Conservation (phyloP, 2,888 invertebrate species). For the Acronicta psi region DNA sequence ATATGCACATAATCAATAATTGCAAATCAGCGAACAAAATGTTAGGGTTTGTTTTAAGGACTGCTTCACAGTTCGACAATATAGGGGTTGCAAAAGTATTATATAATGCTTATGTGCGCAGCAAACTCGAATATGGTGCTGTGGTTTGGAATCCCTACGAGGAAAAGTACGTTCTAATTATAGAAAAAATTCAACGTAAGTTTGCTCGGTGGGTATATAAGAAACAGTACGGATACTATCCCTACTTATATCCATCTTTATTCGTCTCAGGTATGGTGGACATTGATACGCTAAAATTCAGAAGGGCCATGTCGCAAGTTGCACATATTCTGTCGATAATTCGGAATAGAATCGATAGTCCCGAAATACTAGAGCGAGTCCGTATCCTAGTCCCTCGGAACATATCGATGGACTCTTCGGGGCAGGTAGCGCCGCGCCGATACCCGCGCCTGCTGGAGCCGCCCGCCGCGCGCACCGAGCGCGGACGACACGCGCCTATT, state of each 20-base stretch:
- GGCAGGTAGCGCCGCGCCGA: conserved; percentile 5
- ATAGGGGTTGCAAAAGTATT: conserved; percentile 3
- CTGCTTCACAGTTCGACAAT: conserved; percentile 6
- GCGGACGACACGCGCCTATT: conserved; percentile 8
- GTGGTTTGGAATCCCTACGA: neutral
- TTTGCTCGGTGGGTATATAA: conserved; percentile 3
- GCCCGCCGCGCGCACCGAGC: conserved; percentile 5
- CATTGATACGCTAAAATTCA: conserved; percentile 6
- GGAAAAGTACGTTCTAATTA: neutral
- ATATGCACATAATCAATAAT: conserved; percentile 5
- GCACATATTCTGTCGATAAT: conserved; percentile 1
- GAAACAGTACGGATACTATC: conserved; percentile 6
- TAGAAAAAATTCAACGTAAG: conserved; percentile 1
- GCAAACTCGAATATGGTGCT: conserved; percentile 1
- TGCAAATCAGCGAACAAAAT: conserved; percentile 9
- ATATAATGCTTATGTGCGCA: neutral
- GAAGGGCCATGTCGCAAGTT: conserved; percentile 5
- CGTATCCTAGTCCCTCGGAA: conserved; percentile 5
- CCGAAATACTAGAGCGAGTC: conserved; percentile 9
- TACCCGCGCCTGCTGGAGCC: conserved; percentile 8
- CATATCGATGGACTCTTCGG: neutral
- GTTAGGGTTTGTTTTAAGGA: conserved; percentile 10
- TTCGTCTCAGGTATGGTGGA: conserved; percentile 9
- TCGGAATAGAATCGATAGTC: conserved; percentile 4
- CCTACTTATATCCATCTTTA: conserved; percentile 7